Base-by-base conservation (phyloP, 2,888 invertebrate genomes). In the Melanargia galathea region DNA sequence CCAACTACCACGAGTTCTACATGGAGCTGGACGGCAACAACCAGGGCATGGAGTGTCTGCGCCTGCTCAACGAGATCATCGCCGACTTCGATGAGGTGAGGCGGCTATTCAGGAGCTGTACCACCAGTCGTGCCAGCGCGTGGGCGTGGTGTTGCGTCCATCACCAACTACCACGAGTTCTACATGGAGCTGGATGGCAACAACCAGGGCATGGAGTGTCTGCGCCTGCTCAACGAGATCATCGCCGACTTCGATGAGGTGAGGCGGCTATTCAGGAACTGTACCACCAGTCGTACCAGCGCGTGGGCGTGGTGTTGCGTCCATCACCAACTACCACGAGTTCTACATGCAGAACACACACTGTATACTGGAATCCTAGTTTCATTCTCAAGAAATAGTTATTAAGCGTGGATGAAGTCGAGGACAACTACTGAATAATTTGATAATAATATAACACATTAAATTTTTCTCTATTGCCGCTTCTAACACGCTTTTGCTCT, bases 241-340 rank as follows among this genome's bases (percentile, higher is more conserved):
- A 97, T 98, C 61, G 97, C 97, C 0, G 97, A 97, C 87, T 98
- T 98, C 90, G 98, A 98, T 90, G 97, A 97, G 93, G 96, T 96
- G 97, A 33, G 20, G n/a, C n/a, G n/a, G n/a, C n/a, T n/a, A n/a
- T n/a, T n/a, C 85, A 90, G 97, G 97, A 97, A 86, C 93, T 98
- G 77, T 98, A 98, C 91, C 96, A 97, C 92, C 97, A 97, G 89
- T 96, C 96, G 85, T 98, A 98, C 90, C 95, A 95, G 73, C 94
- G 96, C 77, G 97, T 97, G 59, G 97, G 97, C 54, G 97, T 98
- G 24, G 95, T 97, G 72, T 98, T 98, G 97, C 97, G 26, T 97
- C 97, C 66, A 97, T 98, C 80, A 97, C 97, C 75, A 98, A 97
- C 92, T 98, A 97, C 89, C 96, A 97, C 86, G 97, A 98, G 88